Evolutionary conservation across 2,113 vertebrate genomes (phyloP), one percentile per base, ranked within the genome.

Genomic region (Coturnix japonica): DNA sequence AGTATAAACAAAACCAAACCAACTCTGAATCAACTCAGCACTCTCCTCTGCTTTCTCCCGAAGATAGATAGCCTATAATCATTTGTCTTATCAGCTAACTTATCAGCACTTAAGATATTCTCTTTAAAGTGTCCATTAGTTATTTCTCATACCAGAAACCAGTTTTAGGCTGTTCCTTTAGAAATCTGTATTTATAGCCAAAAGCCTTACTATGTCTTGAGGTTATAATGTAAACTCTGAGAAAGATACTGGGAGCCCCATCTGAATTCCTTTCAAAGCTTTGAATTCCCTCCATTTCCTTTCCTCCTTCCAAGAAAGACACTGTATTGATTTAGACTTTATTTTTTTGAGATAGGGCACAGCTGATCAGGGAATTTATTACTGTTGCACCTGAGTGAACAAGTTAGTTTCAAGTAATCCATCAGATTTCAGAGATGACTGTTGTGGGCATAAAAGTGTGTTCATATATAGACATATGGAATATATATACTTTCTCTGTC

Each of bases 271-370:
- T 61, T 81, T 81, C 28, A 63, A 81, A 84, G 15, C 16, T 86
- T 88, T 64, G n/a, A 56, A 43, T 72, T 92, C 63, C 6, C 20
- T 85, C 66, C 81, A n/a, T 66, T 87, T 90, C 51, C 31, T 89
- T 90, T 90, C 18, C 60, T 73, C 10, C 18, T 71, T 71, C 2
- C 21, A 54, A 60, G 9, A 74, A 80, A 83, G 35, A 9, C 17
- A 43, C 77, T 83, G 16, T 47, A 59, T 43, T 80, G 20, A 64
- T 56, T 74, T 49, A 65, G 57, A 6, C 21, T 39, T 53, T 23
- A 3, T 15, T 30, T 54, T 79, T 78, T 77, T 69, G 7, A 61
- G n/a, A 8, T 16, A 79, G 39, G 33, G 35, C 6, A 25, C 15
- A 35, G 23, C 5, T 19, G 14, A 75, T 30, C n/a, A 47, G 7